Conservation (phyloP, 2,113 vertebrate genomes). For the Ictalurus furcatus region DNA sequence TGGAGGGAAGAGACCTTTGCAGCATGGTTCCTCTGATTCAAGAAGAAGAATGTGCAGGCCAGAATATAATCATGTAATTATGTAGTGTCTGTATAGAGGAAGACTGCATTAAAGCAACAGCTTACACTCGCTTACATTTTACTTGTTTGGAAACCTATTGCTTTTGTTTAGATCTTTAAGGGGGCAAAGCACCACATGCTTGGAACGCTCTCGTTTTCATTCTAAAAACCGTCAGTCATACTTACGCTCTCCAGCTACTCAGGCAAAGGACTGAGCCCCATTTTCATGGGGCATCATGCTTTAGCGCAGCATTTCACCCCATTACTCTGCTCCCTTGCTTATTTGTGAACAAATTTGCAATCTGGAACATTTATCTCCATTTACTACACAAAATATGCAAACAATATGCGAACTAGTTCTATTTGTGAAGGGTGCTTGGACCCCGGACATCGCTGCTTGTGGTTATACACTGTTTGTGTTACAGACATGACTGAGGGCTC, state of each 20-base stretch:
- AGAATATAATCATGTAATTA: conserved; percentile 1
- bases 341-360: not conserved
- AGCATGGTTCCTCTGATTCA: conserved; percentile 6
- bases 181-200: not conserved
- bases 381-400: not conserved
- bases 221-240: too few species aligned
- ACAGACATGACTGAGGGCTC: too few species aligned
- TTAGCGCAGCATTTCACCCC: not conserved
- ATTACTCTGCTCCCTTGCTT: not conserved
- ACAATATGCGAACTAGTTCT: not conserved
- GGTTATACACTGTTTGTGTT: not conserved
- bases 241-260: not conserved
- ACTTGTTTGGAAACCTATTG: not conserved
- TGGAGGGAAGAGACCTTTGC: conserved; percentile 1
- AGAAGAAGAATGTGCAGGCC: not conserved
- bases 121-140: not conserved
- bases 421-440: not conserved
- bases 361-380: not conserved
- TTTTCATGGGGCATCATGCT: not conserved
- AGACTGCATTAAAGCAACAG: not conserved
- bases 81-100: not conserved
- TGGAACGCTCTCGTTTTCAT: not conserved
- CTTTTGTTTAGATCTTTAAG: not conserved
- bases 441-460: not conserved
- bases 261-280: not conserved